Conservation (phyloP, 2,888 invertebrate species). For the Kuschelorhynchus macadamiae region DNA sequence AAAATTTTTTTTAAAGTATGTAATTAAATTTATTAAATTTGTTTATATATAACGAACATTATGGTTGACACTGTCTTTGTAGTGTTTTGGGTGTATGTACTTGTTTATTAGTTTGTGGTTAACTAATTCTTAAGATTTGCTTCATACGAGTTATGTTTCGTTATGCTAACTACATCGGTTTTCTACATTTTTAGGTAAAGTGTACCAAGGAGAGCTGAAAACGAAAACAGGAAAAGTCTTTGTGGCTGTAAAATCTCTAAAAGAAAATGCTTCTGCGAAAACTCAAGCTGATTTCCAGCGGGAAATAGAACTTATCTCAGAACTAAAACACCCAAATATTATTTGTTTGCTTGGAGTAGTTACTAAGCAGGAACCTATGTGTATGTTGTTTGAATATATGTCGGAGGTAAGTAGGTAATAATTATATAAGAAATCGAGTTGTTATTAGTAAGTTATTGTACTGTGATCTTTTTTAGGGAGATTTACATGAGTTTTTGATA, state of each 20-base stretch:
- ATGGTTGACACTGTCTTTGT: no score
- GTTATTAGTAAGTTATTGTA: neutral
- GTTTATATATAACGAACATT: no score
- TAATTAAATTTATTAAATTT: no score
- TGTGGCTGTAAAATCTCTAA: conserved; percentile 94
- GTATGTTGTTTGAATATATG: conserved; percentile 99
- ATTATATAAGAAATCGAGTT: neutral
- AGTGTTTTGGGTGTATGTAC: no score
- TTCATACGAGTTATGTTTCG: no score
- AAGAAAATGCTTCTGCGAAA: conserved; percentile 93
- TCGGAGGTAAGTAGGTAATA: conserved; percentile 71
- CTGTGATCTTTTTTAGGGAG: conserved; percentile 76
- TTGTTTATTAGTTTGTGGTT: no score
- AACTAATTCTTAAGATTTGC: no score
- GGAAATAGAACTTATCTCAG: conserved; percentile 95
- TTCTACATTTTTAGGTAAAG: conserved; percentile 82
- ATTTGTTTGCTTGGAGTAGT: conserved; percentile 95
- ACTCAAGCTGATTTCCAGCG: conserved; percentile 93
- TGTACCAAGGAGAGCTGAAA: conserved; percentile 92
- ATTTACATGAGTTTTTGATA: conserved; percentile 95
- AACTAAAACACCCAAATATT: conserved; percentile 95
- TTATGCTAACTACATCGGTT: no score
- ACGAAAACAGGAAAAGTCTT: conserved; percentile 80
- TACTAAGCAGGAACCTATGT: conserved; percentile 89
- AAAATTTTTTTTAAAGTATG: no score